Conservation (phyloP, 2,888 invertebrate species). For the Conchocele bisecta region DNA sequence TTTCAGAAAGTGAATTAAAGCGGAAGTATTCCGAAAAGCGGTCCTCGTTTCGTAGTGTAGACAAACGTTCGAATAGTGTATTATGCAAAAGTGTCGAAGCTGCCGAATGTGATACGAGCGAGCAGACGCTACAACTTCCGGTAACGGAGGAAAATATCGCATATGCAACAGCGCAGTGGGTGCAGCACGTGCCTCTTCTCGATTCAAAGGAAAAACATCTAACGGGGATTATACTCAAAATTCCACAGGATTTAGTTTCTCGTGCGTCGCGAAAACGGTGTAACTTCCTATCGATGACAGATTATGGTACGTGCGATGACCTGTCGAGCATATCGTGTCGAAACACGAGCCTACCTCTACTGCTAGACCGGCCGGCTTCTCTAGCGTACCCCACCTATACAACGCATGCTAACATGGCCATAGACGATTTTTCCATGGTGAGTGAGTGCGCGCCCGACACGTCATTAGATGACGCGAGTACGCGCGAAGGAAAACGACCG, state of each 20-base stretch:
- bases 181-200: constrained; percentile 60
- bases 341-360: constrained; percentile 54
- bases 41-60: not conserved
- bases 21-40: too few species aligned
- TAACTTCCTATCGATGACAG: constrained; percentile 52
- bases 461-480: constrained; percentile 36
- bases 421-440: not conserved
- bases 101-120: not conserved
- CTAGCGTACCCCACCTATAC: constrained; percentile 28
- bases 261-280: constrained; percentile 46
- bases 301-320: constrained; percentile 42
- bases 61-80: too few species aligned
- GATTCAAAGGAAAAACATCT: constrained; percentile 51
- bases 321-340: constrained; percentile 42
- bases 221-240: constrained; percentile 53
- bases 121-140: constrained; percentile 31
- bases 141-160: constrained; percentile 49
- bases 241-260: constrained; percentile 53
- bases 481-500: constrained; percentile 24
- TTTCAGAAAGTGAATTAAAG: too few species aligned
- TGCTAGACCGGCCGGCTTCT: constrained; percentile 39
- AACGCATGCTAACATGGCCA: constrained; percentile 23
- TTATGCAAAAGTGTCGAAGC: too few species aligned
- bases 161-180: constrained; percentile 63
- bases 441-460: constrained; percentile 32